Conservation (phyloP, 2,888 invertebrate species). For the Alloscopus bannaensis region DNA sequence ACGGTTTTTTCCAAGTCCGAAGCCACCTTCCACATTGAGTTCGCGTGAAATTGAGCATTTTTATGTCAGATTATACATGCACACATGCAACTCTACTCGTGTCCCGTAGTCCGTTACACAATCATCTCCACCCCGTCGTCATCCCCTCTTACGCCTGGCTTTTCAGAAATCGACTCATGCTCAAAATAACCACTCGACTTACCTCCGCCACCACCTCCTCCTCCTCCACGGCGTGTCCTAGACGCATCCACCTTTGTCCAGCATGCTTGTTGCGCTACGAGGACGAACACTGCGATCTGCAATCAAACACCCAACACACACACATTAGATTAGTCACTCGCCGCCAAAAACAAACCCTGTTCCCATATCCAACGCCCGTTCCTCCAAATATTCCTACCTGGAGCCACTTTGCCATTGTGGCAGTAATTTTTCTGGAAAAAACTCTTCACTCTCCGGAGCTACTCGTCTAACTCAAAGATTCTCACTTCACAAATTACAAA, state of each 20-base stretch:
- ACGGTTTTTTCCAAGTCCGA: slow-evolving; percentile 4
- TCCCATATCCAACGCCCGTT: neutral
- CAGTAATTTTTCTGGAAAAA: slow-evolving; percentile 6
- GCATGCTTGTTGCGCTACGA: slow-evolving; percentile 32
- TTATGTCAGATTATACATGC: too few relatives aligned
- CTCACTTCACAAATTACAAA: too few relatives aligned
- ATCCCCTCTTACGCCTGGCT: neutral
- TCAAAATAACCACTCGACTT: neutral
- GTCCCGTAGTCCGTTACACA: neutral
- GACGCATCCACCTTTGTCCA: slow-evolving; percentile 23
- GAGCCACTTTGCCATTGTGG: slow-evolving; percentile 53
- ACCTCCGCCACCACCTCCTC: slow-evolving; percentile 43
- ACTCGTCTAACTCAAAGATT: too few relatives aligned
- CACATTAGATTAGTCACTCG: neutral
- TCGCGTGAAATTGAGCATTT: too few relatives aligned
- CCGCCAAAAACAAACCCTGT: neutral
- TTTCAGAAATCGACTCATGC: neutral
- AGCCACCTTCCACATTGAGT: slow-evolving; percentile 5
- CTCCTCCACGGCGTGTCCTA: slow-evolving; percentile 43
- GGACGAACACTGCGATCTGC: slow-evolving; percentile 45
- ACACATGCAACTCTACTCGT: too few relatives aligned
- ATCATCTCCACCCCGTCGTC: neutral
- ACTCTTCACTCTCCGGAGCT: too few relatives aligned
- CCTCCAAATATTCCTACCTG: slow-evolving; percentile 29
- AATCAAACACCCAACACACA: slow-evolving; percentile 11